Conservation (phyloP, 2,888 invertebrate genomes). For the Girardia tigrina region DNA sequence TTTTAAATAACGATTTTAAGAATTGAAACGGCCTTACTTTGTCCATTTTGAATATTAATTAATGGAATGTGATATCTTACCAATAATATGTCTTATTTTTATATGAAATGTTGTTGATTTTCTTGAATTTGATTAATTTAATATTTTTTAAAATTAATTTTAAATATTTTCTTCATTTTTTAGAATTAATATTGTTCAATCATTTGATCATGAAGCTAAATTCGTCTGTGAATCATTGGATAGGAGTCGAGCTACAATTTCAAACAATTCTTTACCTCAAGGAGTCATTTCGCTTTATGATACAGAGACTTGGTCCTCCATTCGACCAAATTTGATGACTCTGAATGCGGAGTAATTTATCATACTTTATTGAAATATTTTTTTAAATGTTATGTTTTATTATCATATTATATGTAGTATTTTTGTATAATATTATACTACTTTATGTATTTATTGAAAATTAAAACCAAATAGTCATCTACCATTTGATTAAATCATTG, state of each 20-base stretch:
- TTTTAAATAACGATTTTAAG: too few species aligned
- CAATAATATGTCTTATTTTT: too few species aligned
- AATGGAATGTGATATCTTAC: too few species aligned
- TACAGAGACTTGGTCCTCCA: background rate
- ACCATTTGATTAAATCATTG: too few species aligned
- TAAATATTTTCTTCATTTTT: background rate
- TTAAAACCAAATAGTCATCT: too few species aligned
- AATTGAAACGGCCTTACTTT: too few species aligned
- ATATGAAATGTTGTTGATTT: too few species aligned
- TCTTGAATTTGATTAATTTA: too few species aligned
- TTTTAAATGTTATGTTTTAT: background rate
- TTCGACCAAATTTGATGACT: background rate
- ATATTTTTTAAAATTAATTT: too few species aligned
- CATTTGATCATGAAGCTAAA: constrained; percentile 15
- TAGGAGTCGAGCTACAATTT: background rate
- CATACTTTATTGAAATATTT: background rate
- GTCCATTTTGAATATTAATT: too few species aligned
- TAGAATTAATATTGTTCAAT: constrained; percentile 12
- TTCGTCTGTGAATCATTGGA: constrained; percentile 6
- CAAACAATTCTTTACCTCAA: background rate
- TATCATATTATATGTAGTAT: background rate
- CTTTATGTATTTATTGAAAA: too few species aligned
- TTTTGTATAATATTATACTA: background rate
- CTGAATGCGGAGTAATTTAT: background rate
- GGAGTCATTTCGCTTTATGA: background rate